These are phyloP conservation scores for Harmothoe impar DNA, from an alignment of 2,888 invertebrate species.

Conservation along the genomic window DNA sequence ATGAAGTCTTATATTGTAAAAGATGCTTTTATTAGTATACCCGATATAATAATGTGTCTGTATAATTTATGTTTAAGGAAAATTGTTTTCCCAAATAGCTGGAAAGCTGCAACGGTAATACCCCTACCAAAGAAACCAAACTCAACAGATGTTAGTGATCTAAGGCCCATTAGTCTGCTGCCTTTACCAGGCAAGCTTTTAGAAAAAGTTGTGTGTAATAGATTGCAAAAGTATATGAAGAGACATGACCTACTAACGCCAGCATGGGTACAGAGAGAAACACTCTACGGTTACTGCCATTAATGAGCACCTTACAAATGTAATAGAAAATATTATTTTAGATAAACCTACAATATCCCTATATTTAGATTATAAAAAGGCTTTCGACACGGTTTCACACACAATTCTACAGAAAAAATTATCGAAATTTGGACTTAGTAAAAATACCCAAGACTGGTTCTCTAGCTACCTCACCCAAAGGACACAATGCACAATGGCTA, in stretches of 20 bases:
- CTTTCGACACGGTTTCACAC: no score
- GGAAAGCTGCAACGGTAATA: background rate
- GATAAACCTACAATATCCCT: no score
- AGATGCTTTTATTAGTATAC: no score
- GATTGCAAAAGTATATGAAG: no score
- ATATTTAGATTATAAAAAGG: no score
- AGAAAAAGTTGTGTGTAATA: conserved; percentile 18
- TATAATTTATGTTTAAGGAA: no score
- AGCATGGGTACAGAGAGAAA: background rate
- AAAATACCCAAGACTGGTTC: no score
- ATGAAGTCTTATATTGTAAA: background rate
- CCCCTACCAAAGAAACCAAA: background rate
- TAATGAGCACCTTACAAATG: background rate
- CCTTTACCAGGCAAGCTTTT: background rate
- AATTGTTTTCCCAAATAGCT: background rate
- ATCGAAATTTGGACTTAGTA: background rate
- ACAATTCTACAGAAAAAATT: background rate
- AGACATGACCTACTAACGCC: background rate
- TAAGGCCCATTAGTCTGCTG: no score
- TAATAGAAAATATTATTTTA: no score
- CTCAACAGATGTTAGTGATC: no score
- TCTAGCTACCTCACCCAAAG: no score
- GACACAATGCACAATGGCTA: background rate
- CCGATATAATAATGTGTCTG: no score
- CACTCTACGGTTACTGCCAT: background rate